Conservation (phyloP, 1,140 invertebrate species). For the Tetramorium simillimum region DNA sequence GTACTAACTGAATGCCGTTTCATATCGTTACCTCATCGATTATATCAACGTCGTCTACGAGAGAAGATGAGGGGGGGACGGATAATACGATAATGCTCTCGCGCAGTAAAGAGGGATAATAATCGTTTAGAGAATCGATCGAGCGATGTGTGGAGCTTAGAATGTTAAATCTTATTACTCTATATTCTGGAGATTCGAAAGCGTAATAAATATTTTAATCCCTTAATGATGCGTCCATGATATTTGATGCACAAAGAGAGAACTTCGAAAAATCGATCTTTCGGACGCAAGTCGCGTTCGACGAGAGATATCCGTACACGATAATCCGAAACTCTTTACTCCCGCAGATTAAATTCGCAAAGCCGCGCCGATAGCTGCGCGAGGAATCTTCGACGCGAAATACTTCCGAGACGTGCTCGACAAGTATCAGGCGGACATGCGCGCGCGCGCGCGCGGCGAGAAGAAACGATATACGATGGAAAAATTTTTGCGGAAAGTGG, state of each 20-base stretch:
- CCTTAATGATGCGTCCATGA: conserved; percentile 17
- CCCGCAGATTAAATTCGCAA: conserved; percentile 5
- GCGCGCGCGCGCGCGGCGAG: background rate
- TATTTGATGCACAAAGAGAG: conserved; percentile 12
- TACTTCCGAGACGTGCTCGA: conserved; percentile 9
- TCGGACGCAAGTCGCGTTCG: background rate
- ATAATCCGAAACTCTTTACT: conserved; percentile 35
- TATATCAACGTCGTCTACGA: conserved; percentile 80
- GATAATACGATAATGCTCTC: conserved; percentile 81
- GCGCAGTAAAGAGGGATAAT: conserved; percentile 18
- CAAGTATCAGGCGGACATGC: background rate
- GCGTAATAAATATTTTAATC: conserved; percentile 48
- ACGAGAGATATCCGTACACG: background rate
- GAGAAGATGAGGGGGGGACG: conserved; percentile 75
- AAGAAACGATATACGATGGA: conserved; percentile 17
- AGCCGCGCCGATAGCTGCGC: background rate
- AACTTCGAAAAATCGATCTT: background rate
- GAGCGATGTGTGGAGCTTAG: conserved; percentile 39
- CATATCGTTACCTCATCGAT: conserved; percentile 67
- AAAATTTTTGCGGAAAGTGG: conserved; percentile 43
- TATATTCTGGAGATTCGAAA: conserved; percentile 41
- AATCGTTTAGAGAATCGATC: conserved; percentile 53
- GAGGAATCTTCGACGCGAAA: background rate
- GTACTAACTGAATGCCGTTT: conserved; percentile 78
- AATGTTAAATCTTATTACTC: conserved; percentile 40